Base-by-base conservation (phyloP, 2,888 invertebrate species). In the Stomorhina lunata region DNA sequence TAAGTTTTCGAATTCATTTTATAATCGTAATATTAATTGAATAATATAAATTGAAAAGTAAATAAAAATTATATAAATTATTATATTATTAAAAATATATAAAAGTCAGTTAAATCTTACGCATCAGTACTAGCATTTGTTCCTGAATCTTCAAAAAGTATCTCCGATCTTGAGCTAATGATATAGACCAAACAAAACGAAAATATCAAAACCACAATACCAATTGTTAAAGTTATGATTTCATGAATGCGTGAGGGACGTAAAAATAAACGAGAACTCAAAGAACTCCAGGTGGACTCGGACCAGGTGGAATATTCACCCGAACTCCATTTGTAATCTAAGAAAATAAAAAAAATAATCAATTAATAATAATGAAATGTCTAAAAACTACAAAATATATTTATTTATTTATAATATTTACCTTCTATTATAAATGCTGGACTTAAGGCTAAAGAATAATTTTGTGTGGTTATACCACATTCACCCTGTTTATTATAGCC, bases 261-360 rank as follows among this genome's bases (percentile, higher is more conserved):
- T 77, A 97, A 92, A 90, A 97, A 97, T 92, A 97, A 94, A 83
- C 95, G 93, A 80, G 96, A 94, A 86, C 93, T 94, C 86, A 96
- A 93, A 72, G 93, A 92, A 73, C 93, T 92, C 97, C 97, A 98
- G 48, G 95, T 94, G 0, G 97, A 97, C 92, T 97, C 97, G 20
- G 96, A 95, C 97, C 97, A 97, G 10, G 96, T 94, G 4, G 97
- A 96, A 90, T 95, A 98, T 86, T 92, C 85, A 12, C 95, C 95
- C 0, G 96, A 96, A 20, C 92, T 92, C 93, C 95, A 94, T 88
- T 96, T 93, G 88, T 96, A 96, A 87, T 93, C 96, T 96, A 85
- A 2, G 40, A 53, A 43, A 25, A 34, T n/a, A n/a, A n/a, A n/a
- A n/a, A n/a, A n/a, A n/a, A n/a, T n/a, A n/a, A n/a, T n/a, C 22